phyloP scores from a whole-genome alignment of 2,113 vertebrate genomes.

The Agelaius phoeniceus region DNA sequence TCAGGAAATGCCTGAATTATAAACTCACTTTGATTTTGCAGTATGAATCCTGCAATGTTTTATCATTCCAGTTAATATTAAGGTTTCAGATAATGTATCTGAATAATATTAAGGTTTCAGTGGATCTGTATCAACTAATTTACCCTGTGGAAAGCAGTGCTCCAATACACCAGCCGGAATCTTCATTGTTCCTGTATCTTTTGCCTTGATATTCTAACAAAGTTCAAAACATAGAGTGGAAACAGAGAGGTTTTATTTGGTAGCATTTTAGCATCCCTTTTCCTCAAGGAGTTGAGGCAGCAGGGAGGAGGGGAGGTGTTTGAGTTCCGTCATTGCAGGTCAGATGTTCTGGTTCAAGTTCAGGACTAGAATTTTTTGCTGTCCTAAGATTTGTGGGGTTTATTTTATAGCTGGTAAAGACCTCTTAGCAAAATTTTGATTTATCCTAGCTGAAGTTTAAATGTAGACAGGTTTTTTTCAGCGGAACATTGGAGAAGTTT shows the following conservation, averaged over 20 bases:
- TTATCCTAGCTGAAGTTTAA: neutral
- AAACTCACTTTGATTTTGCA: neutral
- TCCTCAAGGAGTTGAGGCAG: neutral
- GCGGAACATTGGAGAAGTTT: neutral
- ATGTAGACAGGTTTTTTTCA: neutral
- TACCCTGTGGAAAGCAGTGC: neutral
- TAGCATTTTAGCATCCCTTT: neutral
- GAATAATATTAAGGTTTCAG: neutral
- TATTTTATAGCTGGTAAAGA: neutral
- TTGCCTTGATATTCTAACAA: neutral
- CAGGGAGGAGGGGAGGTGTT: neutral
- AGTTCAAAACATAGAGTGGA: neutral
- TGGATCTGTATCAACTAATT: neutral
- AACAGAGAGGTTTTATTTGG: neutral
- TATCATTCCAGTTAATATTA: neutral
- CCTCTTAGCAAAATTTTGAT: neutral
- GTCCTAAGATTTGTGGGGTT: neutral
- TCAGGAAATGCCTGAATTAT: neutral
- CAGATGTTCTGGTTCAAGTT: neutral
- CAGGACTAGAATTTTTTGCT: neutral
- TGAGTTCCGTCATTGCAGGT: neutral
- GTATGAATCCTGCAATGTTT: neutral
- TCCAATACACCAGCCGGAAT: neutral
- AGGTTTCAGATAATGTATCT: too few relatives aligned
- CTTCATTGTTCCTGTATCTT: neutral